Evolutionary conservation across 2,797 vertebrate species (phyloP).

Genomic region (Champsocephalus esox): DNA sequence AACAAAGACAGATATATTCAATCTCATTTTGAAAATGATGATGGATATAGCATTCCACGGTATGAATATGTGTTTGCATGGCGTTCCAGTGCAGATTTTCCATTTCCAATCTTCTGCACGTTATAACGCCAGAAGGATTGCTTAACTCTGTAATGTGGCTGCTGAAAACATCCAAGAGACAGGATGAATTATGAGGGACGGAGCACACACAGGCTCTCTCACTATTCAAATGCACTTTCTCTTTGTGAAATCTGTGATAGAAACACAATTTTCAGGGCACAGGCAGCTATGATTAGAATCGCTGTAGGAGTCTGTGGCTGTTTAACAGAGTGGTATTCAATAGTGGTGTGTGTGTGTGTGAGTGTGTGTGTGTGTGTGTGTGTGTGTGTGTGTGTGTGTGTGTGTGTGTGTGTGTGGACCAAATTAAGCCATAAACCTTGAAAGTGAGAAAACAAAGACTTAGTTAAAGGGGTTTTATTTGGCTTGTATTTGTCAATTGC

Average conservation of each 20-base stretch:
- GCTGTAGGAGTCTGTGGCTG: conserved; percentile 40
- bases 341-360: conserved; percentile 2
- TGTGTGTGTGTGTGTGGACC: background rate
- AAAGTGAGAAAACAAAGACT: background rate
- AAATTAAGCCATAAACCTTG: conserved; percentile 7
- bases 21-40: conserved; percentile 45
- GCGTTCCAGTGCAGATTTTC: conserved; percentile 48
- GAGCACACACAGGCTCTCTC: conserved; percentile 22
- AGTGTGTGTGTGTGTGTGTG: conserved; percentile 16
- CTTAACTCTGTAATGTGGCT: conserved; percentile 70
- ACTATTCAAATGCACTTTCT: conserved; percentile 47
- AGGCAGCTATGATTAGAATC: conserved; percentile 59
- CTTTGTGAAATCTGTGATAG: conserved; percentile 60
- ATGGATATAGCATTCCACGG: conserved; percentile 46
- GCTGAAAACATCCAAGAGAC: conserved; percentile 68
- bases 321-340: conserved; percentile 25
- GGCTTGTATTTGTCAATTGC: conserved; percentile 25
- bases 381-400: conserved; percentile 6
- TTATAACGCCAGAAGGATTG: conserved; percentile 67
- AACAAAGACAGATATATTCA: conserved; percentile 14
- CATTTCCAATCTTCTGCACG: conserved; percentile 65
- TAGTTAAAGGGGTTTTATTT: background rate
- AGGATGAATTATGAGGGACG: conserved; percentile 61
- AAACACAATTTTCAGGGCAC: conserved; percentile 54
- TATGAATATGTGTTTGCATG: conserved; percentile 72